Evolutionary conservation across 2,113 vertebrate species (phyloP).

Genomic region (Rhabdomys dilectus): DNA sequence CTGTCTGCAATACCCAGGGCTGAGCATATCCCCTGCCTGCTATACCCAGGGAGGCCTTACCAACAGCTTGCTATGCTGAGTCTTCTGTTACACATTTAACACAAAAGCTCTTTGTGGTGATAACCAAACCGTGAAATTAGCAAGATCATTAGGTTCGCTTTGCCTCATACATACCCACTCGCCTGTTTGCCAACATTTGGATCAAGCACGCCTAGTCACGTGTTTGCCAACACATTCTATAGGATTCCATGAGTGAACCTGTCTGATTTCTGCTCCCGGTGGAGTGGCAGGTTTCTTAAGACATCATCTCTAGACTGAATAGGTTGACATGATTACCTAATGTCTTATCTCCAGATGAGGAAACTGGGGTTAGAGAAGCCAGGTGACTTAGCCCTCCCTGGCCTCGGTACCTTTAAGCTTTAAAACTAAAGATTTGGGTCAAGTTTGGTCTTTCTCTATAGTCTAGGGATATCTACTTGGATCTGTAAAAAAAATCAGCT

Average conservation of each 20-base stretch:
- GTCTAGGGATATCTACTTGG: accelerated
- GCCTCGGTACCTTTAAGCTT: neutral
- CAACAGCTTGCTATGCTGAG: neutral
- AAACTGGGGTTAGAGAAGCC: neutral
- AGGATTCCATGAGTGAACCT: neutral
- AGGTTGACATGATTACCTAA: neutral
- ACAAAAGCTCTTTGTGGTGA: neutral
- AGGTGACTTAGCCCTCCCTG: neutral
- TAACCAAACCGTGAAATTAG: neutral
- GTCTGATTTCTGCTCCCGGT: neutral
- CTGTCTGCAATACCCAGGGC: too few relatives aligned
- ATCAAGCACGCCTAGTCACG: neutral
- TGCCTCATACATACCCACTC: neutral
- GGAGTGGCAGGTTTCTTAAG: neutral
- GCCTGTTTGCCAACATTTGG: neutral
- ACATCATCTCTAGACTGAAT: neutral
- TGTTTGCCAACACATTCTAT: neutral
- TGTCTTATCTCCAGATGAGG: neutral
- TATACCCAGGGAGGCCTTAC: neutral
- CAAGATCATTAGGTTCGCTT: neutral
- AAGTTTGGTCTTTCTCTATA: neutral
- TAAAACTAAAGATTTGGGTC: neutral
- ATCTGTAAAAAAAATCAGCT: neutral
- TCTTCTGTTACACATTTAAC: neutral
- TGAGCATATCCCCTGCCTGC: neutral